Percentiles rank a stretch among this genome's conserved stretches.
These are phyloP conservation scores for Ptilorrhoa leucosticta DNA, from an alignment of 2,113 vertebrate genomes.

Conservation along the genomic window DNA sequence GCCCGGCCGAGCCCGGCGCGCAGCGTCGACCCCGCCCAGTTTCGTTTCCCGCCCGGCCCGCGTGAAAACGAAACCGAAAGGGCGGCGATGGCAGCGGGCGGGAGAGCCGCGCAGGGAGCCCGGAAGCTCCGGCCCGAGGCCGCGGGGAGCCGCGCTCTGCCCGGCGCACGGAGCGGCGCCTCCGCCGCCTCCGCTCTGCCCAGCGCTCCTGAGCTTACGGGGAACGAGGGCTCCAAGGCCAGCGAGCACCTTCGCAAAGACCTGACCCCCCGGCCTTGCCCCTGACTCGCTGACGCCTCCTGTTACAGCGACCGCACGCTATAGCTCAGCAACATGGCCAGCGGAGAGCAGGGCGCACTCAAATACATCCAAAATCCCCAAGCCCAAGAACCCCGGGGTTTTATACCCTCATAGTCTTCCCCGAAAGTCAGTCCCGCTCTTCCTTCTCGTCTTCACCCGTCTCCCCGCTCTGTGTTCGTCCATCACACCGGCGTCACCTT, in stretches of 20 bases:
- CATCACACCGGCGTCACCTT: background rate
- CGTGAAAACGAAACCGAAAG: background rate
- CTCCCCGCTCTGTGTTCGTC: background rate
- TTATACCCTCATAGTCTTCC: background rate
- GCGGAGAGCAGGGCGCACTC: rapidly evolving
- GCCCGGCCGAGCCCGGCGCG: rapidly evolving
- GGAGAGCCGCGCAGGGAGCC: background rate
- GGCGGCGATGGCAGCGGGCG: no score
- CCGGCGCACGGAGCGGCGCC: background rate
- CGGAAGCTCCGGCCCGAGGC: background rate
- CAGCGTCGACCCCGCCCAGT: background rate
- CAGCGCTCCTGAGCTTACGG: background rate
- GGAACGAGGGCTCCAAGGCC: background rate
- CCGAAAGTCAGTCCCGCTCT: background rate
- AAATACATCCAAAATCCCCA: background rate
- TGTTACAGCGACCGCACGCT: rapidly evolving
- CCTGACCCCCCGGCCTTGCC: rapidly evolving
- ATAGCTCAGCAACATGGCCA: rapidly evolving
- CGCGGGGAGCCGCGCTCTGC: background rate
- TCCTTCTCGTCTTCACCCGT: background rate
- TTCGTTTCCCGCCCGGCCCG: background rate
- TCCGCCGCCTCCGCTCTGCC: background rate
- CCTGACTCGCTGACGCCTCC: rapidly evolving
- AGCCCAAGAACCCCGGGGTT: background rate
- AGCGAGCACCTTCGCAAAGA: background rate